Conservation (phyloP, 2,113 vertebrate genomes). For the Grantiella picta region DNA sequence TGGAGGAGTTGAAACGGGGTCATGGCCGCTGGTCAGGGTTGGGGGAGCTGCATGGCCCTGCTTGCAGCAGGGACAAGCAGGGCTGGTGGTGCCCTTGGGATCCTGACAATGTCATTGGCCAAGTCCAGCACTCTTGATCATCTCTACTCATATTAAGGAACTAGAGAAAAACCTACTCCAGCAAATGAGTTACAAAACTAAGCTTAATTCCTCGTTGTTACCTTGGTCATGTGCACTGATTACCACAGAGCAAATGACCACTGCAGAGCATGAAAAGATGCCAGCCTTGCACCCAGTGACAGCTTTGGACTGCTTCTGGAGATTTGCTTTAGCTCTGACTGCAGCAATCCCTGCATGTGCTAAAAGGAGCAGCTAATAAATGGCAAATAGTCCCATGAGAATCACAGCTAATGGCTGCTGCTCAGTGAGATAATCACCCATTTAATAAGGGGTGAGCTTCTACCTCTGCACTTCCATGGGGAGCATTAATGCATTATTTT, state of each 20-base stretch:
- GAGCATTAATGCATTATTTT: background rate
- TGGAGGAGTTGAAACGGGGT: background rate
- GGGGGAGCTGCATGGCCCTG: background rate
- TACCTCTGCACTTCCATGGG: background rate
- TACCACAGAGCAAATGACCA: background rate
- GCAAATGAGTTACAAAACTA: background rate
- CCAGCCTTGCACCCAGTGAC: background rate
- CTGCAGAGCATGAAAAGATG: background rate
- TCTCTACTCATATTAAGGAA: background rate
- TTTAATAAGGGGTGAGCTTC: conserved; percentile 35
- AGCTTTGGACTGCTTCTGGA: background rate
- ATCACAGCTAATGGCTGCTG: background rate
- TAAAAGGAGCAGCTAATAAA: background rate
- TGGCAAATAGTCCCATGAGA: background rate
- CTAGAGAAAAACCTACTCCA: background rate
- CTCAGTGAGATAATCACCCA: background rate
- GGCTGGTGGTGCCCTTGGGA: background rate
- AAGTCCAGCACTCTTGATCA: background rate
- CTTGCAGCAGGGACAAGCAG: background rate
- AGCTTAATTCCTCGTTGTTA: background rate
- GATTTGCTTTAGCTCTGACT: background rate
- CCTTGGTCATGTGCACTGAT: background rate
- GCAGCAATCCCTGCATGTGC: background rate
- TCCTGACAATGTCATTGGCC: background rate
- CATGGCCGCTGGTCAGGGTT: background rate